phyloP scores from a whole-genome alignment of 2,113 vertebrate genomes.

The Erythrolamprus reginae region DNA sequence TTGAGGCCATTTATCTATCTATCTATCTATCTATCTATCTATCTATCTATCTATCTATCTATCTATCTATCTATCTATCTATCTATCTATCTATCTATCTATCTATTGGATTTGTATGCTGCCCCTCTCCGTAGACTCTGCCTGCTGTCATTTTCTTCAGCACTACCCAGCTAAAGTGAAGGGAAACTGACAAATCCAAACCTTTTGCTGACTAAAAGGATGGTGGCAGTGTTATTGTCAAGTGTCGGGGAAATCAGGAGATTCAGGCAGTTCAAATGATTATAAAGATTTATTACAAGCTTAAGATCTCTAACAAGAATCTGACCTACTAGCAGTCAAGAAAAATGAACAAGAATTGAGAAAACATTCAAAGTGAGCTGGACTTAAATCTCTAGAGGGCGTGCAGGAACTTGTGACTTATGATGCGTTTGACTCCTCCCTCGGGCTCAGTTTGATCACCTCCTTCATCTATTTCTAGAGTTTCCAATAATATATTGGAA shows the following conservation, averaged over 20 bases:
- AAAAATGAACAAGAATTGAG: not conserved
- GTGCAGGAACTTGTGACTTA: not conserved
- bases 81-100: no score
- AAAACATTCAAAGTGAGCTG: not conserved
- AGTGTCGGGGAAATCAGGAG: not conserved
- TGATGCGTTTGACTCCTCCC: not conserved
- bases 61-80: no score
- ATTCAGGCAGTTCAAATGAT: not conserved
- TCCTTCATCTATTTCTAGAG: not conserved
- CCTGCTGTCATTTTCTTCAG: not conserved
- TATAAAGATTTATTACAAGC: not conserved
- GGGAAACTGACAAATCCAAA: not conserved
- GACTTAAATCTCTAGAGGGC: not conserved
- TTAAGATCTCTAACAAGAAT: not conserved
- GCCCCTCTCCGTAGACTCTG: no score
- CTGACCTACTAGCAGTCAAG: not conserved
- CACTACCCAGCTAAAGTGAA: not conserved
- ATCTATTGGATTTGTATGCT: no score
- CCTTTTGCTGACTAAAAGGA: not conserved
- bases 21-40: no score
- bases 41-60: no score
- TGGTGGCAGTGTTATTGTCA: not conserved
- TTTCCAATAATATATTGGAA: not conserved
- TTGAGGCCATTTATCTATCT: no score
- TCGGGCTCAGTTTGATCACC: no score